These are phyloP conservation scores for Adoxophyes honmai DNA, from an alignment of 1,140 invertebrate genomes.

Conservation along the genomic window DNA sequence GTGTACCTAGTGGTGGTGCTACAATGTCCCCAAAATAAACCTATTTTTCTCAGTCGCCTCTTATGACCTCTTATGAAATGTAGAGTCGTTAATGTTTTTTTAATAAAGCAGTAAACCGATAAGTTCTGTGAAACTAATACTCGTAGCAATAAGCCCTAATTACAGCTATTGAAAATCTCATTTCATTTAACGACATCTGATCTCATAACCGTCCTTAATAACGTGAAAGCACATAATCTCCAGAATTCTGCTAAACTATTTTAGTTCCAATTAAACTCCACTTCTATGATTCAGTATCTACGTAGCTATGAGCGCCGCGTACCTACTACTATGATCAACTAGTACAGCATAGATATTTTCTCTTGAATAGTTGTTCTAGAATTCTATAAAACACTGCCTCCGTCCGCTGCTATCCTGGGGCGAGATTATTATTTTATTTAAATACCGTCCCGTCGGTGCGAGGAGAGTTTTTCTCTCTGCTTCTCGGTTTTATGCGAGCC, in stretches of 20 bases:
- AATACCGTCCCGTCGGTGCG: conserved; percentile 25
- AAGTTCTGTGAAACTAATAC: too few species aligned
- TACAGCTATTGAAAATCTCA: conserved; percentile 1
- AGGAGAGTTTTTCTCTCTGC: conserved; percentile 11
- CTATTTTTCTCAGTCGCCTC: too few species aligned
- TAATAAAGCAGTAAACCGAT: too few species aligned
- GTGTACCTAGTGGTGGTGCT: too few species aligned
- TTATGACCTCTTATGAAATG: too few species aligned
- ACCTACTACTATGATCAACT: conserved; percentile 32
- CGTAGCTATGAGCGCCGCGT: conserved; percentile 18
- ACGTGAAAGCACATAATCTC: too few species aligned
- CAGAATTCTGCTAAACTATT: too few species aligned
- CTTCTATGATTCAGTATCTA: too few species aligned
- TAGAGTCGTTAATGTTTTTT: too few species aligned
- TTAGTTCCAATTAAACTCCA: too few species aligned
- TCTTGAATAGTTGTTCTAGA: conserved; percentile 26
- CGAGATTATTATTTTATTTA: conserved; percentile 46
- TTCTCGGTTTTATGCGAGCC: conserved; percentile 29
- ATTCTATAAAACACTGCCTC: conserved; percentile 22
- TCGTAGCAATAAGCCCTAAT: too few species aligned
- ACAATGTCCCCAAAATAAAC: too few species aligned
- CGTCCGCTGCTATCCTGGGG: conserved; percentile 23
- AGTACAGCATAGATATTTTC: conserved; percentile 25
- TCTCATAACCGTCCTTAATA: neutral
- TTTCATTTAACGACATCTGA: neutral